Base-by-base conservation (phyloP, 2,888 invertebrate genomes). In the Eupithecia subfuscata region DNA sequence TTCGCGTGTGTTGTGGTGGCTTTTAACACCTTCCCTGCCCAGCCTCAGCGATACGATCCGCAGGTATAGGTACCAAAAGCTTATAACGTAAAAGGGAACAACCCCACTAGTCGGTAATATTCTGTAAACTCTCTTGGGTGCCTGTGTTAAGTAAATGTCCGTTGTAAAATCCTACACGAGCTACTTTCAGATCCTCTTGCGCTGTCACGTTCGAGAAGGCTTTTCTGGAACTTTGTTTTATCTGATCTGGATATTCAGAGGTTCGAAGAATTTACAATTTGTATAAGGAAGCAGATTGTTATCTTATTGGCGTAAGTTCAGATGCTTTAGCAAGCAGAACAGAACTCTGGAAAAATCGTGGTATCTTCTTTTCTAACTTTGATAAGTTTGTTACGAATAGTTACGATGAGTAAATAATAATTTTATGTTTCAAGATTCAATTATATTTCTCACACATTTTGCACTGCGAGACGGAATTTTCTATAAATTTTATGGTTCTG, bases 161-260 rank as follows among this genome's bases (percentile, higher is more conserved):
- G 18, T 34, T 64, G 63, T 43, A 64, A 68, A 74, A 73, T 70
- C 73, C 70, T 70, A 34, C 37, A 60, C 72, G 43, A 75, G 74
- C 69, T 74, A 56, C 65, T 76, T 76, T 69, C 69, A 72, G 69
- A 74, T 76, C 74, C 30, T 69, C 71, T 76, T 74, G 76, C 74
- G 74, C 71, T 72, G 74, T 76, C 76, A 76, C 74, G 74, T 76
- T 71, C 69, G 56, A 76, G 69, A 12, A 76, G 74, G 76, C 74
- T 76, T 65, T 74, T 30, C 40, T 37, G 56, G 52, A 65, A 71
- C 76, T 73, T 71, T 69, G 71, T 76, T 74, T 56, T 74, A 74
- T 74, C 74, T 65, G 73, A 69, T 74, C 76, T 69, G 64, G 64
- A 65, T 64, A 64, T 34, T 22, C 22, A 34, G 34, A 64, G 18